Conservation (phyloP, 2,797 vertebrate species). For the Kryptolebias ocellatus region DNA sequence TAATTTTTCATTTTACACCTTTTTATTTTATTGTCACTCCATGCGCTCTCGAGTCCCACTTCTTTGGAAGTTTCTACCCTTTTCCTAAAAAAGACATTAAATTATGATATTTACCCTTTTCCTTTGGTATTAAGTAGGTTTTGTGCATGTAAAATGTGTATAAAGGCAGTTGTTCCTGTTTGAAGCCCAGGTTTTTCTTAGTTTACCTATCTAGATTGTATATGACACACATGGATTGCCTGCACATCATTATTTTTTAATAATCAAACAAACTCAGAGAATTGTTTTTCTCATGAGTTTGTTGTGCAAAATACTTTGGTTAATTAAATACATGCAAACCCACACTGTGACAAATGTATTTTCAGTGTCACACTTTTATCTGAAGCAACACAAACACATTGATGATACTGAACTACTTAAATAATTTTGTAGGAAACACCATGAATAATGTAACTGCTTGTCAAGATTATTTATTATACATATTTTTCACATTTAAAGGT, state of each 20-base stretch:
- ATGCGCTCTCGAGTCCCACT: too few relatives aligned
- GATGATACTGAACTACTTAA: background rate
- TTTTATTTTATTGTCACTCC: too few relatives aligned
- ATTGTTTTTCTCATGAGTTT: background rate
- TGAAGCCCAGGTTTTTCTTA: background rate
- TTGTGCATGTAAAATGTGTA: too few relatives aligned
- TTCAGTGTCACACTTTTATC: background rate
- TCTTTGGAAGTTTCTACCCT: too few relatives aligned
- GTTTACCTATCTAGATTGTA: background rate
- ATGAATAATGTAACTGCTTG: background rate
- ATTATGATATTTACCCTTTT: too few relatives aligned
- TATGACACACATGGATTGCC: background rate
- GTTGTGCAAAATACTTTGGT: too few relatives aligned
- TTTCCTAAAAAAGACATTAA: too few relatives aligned
- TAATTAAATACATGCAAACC: too few relatives aligned
- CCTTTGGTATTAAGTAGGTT: too few relatives aligned
- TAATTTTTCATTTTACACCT: too few relatives aligned
- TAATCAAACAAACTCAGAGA: background rate
- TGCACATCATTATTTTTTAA: background rate
- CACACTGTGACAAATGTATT: too few relatives aligned
- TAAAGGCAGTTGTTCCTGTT: background rate
- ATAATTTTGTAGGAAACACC: background rate
- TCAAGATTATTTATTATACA: background rate
- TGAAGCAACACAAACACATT: background rate
- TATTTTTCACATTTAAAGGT: background rate